These are phyloP conservation scores for Nasonia giraulti DNA, from an alignment of 1,140 invertebrate genomes.

Conservation along the genomic window DNA sequence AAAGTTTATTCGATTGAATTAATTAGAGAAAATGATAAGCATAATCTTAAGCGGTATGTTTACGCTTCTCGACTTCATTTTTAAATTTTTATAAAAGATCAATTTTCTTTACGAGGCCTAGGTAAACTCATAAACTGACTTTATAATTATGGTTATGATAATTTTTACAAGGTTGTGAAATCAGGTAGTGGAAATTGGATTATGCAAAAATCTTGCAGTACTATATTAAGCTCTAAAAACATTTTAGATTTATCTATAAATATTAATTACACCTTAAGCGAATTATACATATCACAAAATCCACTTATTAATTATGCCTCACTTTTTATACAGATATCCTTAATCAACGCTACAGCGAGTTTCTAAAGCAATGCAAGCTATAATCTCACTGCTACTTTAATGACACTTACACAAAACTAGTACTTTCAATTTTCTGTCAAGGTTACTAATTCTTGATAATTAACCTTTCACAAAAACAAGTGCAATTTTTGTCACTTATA, in stretches of 20 bases:
- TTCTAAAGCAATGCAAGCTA: not conserved
- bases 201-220: not conserved
- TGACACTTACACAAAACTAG: not conserved
- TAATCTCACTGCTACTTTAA: not conserved
- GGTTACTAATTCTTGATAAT: not conserved
- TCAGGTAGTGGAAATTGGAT: not conserved
- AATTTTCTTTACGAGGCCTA: not conserved
- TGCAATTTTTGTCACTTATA: conserved; percentile 34
- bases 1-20: not conserved
- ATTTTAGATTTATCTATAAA: no score
- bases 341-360: not conserved
- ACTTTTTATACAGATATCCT: not conserved
- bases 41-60: no score
- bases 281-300: no score
- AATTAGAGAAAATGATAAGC: no score
- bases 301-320: no score
- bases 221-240: no score
- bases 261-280: no score
- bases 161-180: not conserved
- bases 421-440: not conserved
- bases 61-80: no score
- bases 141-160: not conserved
- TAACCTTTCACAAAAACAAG: conserved; percentile 34
- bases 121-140: not conserved
- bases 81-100: no score